Percentiles rank a stretch among this genome's conserved stretches.
phyloP scores from a whole-genome alignment of 2,797 vertebrate species.

The Huso huso region DNA sequence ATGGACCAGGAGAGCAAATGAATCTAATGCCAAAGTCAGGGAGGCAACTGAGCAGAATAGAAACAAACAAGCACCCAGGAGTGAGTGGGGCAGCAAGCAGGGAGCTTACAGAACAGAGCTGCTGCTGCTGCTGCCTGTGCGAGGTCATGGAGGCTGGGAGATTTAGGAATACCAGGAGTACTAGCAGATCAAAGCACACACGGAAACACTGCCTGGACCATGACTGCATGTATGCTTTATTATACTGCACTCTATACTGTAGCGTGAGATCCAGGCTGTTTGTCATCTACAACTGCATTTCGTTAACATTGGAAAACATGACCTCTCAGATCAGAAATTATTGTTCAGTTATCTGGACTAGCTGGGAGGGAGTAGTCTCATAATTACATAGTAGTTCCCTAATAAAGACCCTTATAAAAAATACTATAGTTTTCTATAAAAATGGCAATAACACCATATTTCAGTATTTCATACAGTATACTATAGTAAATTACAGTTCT shows the following conservation, averaged over 20 bases:
- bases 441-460: no score
- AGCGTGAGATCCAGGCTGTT: not conserved
- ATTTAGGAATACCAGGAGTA: not conserved
- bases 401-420: no score
- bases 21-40: constrained; percentile 1
- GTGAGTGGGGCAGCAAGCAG: not conserved
- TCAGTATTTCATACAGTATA: no score
- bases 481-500: no score
- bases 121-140: not conserved
- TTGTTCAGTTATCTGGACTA: no score
- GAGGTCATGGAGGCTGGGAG: not conserved
- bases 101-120: not conserved
- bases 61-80: not conserved
- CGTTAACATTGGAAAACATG: not conserved
- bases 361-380: no score
- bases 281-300: not conserved
- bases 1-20: not conserved
- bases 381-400: no score
- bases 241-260: not conserved
- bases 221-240: not conserved
- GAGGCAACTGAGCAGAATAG: constrained; percentile 8
- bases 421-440: no score
- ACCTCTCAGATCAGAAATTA: no score
- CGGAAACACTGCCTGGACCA: not conserved
- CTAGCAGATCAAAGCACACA: not conserved